Conservation (phyloP, 2,888 invertebrate genomes). For the Patella ulyssiponensis region DNA sequence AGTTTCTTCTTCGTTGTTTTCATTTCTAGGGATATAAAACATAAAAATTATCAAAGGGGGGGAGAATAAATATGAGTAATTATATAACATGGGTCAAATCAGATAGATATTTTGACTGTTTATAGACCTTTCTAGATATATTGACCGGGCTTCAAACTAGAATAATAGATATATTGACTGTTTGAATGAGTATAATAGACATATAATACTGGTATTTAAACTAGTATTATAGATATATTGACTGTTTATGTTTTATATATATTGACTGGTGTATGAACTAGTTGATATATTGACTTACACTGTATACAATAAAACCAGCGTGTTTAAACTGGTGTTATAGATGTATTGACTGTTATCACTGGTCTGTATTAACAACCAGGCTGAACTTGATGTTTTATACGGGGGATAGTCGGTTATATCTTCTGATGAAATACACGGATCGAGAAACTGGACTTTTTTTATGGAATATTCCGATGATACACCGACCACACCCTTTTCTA, state of each 20-base stretch:
- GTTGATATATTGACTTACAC: neutral
- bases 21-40: constrained; percentile 49
- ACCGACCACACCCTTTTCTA: constrained; percentile 52
- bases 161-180: too few relatives aligned
- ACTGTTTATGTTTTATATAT: too few relatives aligned
- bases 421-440: constrained; percentile 55
- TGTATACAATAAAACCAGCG: constrained; percentile 26
- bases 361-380: constrained; percentile 53
- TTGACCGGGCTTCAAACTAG: too few relatives aligned
- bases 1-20: constrained; percentile 53
- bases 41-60: neutral
- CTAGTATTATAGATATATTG: too few relatives aligned
- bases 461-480: constrained; percentile 44
- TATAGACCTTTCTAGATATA: too few relatives aligned
- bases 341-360: constrained; percentile 48
- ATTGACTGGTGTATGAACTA: too few relatives aligned
- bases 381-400: constrained; percentile 46
- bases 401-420: constrained; percentile 49
- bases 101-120: too few relatives aligned
- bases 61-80: too few relatives aligned
- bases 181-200: too few relatives aligned
- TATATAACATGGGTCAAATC: too few relatives aligned
- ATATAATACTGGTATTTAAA: too few relatives aligned
- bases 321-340: constrained; percentile 34
- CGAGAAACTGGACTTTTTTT: constrained; percentile 53